Evolutionary conservation across 2,113 vertebrate genomes (phyloP).

Genomic region (Dipodomys ordii): DNA sequence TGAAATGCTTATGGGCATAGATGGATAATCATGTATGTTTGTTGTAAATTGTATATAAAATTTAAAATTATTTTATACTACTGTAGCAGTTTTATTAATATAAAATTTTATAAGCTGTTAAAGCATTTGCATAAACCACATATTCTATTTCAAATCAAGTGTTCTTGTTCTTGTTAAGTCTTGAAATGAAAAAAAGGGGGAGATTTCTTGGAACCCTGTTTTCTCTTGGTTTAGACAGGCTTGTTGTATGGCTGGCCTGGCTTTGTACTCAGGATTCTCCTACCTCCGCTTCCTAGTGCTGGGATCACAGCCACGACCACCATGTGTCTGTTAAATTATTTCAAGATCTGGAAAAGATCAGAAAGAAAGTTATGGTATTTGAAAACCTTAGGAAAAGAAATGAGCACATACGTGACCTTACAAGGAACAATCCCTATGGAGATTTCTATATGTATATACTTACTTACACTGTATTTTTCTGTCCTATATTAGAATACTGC

Average conservation of each 20-base stretch:
- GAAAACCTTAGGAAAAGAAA: slow-evolving; percentile 45
- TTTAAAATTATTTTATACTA: too few species aligned
- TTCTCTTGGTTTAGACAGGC: not conserved
- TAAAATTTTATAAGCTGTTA: too few species aligned
- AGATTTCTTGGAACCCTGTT: not conserved
- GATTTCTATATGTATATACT: not conserved
- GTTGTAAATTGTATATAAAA: too few species aligned
- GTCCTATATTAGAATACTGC: not conserved
- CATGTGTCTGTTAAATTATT: not conserved
- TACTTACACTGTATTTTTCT: not conserved
- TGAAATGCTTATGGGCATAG: not conserved
- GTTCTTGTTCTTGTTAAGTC: too few species aligned
- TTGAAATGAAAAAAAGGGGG: not conserved
- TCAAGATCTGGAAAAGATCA: not conserved
- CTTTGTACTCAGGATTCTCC: not conserved
- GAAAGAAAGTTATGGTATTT: slow-evolving; percentile 41
- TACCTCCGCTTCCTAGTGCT: not conserved
- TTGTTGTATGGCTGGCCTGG: not conserved
- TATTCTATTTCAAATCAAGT: too few species aligned
- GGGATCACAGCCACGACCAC: not conserved
- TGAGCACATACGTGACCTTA: not conserved
- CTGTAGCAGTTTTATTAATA: not conserved
- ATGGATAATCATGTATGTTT: not conserved
- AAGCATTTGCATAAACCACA: too few species aligned
- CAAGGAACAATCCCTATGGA: not conserved